Evolutionary conservation across 2,113 vertebrate genomes (phyloP), one percentile per base, ranked within the genome.

Genomic region (Oreocharis arfaki): DNA sequence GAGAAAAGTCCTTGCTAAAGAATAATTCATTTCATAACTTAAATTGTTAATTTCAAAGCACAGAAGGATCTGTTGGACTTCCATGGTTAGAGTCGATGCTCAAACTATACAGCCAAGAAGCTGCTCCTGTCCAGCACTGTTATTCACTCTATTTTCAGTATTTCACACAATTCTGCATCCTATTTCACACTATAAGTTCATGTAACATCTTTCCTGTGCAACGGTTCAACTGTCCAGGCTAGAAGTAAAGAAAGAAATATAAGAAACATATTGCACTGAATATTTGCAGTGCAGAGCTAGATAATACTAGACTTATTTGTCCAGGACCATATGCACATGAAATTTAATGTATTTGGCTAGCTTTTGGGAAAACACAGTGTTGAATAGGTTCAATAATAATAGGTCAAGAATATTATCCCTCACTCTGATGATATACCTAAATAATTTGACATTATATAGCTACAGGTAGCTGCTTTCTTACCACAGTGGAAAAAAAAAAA

Each of bases 81-180:
- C 47, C 41, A 56, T 22, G 17, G 12, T 79, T 79, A 68, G 16
- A 55, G 9, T 68, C 33, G 22, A 16, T 35, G n/a, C 27, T 78
- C 52, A 87, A 3, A 65, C 35, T 49, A 27, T 0, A 1, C 19
- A 84, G 12, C 6, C 11, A 42, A 76, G 33, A 83, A 22, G 3
- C 4, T 55, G 20, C 9, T 75, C 17, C 22, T n/a, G 19, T 68
- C 47, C 39, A 37, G 50, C 22, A 20, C 19, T 0, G 0, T 10
- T 23, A 21, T 65, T 67, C 69, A 35, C 32, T 37, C n/a, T 41
- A 33, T 55, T 82, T 73, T 83, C 52, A 56, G n/a, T 41, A 41
- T 79, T 70, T 81, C 27, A 50, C 30, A 69, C 18, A 50, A 32
- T 79, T 79, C 42, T 65, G 35, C 13, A 55, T 71, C n/a, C 8